These are phyloP conservation scores for Apocheima hispidaria DNA, from an alignment of 2,888 invertebrate species.

Conservation along the genomic window DNA sequence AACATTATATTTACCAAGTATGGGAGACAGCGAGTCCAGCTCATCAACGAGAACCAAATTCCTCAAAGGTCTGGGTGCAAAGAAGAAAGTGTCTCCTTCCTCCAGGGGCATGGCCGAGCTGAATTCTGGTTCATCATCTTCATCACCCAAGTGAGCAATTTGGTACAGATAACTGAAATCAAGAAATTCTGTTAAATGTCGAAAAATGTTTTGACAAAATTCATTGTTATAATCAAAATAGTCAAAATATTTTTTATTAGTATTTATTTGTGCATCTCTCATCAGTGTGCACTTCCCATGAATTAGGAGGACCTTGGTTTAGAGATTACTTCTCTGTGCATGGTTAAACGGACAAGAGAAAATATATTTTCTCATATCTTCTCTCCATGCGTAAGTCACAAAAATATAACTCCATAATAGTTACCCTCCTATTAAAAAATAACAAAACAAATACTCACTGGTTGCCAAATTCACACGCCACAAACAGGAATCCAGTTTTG, in stretches of 20 bases:
- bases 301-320: conserved; percentile 87
- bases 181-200: conserved; percentile 9
- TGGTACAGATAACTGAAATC: conserved; percentile 96
- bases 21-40: conserved; percentile 97
- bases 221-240: too few relatives aligned
- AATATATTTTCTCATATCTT: conserved; percentile 29
- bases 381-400: conserved; percentile 46
- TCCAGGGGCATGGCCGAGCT: conserved; percentile 99
- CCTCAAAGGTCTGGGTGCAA: conserved; percentile 96
- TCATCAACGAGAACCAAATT: conserved; percentile 99
- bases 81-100: conserved; percentile 99
- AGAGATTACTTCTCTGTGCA: conserved; percentile 81
- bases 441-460: conserved; percentile 92
- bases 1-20: conserved; percentile 89
- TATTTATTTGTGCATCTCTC: conserved; percentile 69
- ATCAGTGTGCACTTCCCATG: conserved; percentile 87
- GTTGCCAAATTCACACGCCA: conserved; percentile 99
- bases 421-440: background rate
- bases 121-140: conserved; percentile 99
- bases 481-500: conserved; percentile 99
- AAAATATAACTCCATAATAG: background rate
- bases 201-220: background rate
- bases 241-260: background rate
- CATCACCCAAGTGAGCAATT: conserved; percentile 99
- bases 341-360: conserved; percentile 57